Evolutionary conservation across 2,797 vertebrate species (phyloP).

Genomic region (Sarcoramphus papa): DNA sequence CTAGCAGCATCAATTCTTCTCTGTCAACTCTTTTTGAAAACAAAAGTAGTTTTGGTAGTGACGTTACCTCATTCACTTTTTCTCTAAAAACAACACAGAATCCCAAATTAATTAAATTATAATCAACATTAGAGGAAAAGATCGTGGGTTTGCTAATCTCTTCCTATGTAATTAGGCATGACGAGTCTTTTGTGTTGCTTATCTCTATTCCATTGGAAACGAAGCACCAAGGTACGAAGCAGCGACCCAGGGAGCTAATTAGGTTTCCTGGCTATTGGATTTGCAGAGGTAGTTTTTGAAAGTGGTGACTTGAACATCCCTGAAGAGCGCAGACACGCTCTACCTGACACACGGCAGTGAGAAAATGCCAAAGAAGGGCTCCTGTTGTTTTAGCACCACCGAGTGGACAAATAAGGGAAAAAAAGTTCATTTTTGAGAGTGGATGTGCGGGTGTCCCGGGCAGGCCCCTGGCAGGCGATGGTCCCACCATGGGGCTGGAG

Average conservation of each 20-base stretch:
- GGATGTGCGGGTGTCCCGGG: fast-evolving
- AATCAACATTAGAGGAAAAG: neutral
- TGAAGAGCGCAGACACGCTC: neutral
- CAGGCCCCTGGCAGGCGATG: neutral
- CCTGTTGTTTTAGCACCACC: constrained; percentile 52
- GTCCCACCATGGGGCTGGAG: neutral
- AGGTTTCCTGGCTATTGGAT: neutral
- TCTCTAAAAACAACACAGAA: neutral
- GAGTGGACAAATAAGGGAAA: constrained; percentile 15
- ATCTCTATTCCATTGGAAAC: neutral
- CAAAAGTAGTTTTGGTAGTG: neutral
- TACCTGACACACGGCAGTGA: neutral
- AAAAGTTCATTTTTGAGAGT: neutral
- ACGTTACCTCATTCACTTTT: neutral
- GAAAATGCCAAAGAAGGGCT: neutral
- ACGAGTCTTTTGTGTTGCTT: neutral
- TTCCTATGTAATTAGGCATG: neutral
- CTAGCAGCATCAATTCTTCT: neutral
- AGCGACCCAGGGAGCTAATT: neutral
- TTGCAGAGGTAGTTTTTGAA: neutral
- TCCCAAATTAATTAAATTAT: neutral
- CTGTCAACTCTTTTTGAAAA: neutral
- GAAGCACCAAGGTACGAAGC: neutral
- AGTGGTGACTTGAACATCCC: fast-evolving
- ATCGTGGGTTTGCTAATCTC: neutral